Evolutionary conservation across 2,797 vertebrate genomes (phyloP), one percentile per base, ranked within the genome.

Genomic region (Rhynchotus rufescens): DNA sequence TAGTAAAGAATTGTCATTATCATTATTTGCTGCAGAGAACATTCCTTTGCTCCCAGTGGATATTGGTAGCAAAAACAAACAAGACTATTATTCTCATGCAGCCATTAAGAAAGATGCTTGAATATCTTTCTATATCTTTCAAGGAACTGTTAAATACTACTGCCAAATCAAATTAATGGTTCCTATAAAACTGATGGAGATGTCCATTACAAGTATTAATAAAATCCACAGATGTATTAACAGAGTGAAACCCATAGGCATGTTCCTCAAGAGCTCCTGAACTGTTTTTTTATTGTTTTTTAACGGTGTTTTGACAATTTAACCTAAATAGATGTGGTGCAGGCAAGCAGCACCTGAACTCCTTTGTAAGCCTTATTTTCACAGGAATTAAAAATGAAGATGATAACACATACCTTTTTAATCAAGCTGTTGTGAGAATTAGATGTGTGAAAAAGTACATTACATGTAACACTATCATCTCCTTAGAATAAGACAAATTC

Each of bases 111-210:
- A 44, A 91, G 1, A 0, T 26, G 8, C 5, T 12, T 9, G 49
- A 73, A n/a, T 51, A 51, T 51, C 49, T 51, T 13, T 72, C 69
- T 56, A 66, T 64, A 69, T 78, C 81, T 72, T 88, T 90, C n/a
- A 60, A 95, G 81, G 88, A 96, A 87, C 49, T 85, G 42, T 52
- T 92, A 74, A 92, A 89, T 84, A 12, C 26, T 76, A 66, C 66
- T 86, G 49, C 54, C 73, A 80, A 60, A 80, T 49, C 61, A 82
- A 45, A 65, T 88, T 47, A 80, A 82, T 10, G 30, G 10, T 12
- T 86, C 75, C 75, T 72, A 23, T 57, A 62, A 91, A 52, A 5
- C 15, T 3, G 2, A 19, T 0, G 1, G 4, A 80, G 7, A 9
- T 69, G 66, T 68, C 26, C 45, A 12, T 10, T 45, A 75, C 57